These are phyloP conservation scores for Ennomos erosarius DNA, from an alignment of 2,888 invertebrate genomes.

Conservation along the genomic window DNA sequence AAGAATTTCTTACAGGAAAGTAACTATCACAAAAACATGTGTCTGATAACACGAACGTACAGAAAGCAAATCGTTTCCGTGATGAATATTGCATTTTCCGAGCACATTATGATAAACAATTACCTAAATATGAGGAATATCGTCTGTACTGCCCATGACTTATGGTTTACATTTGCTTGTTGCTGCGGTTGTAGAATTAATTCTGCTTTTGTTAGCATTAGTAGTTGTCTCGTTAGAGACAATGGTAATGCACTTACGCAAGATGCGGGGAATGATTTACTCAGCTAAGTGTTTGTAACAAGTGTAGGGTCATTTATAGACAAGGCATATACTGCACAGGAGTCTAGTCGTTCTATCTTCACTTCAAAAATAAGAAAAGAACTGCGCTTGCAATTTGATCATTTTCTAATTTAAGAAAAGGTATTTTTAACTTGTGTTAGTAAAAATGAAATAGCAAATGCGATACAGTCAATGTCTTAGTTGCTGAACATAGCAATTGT, in stretches of 20 bases:
- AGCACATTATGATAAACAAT: constrained; percentile 41
- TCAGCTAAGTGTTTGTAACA: constrained; percentile 9
- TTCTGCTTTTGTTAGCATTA: constrained; percentile 43
- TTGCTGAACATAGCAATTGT: too few species aligned
- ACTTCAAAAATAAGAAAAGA: too few species aligned
- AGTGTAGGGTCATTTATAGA: constrained; percentile 3
- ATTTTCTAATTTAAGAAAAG: too few species aligned
- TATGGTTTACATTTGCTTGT: constrained; percentile 38
- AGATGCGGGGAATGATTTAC: constrained; percentile 34
- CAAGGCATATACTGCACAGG: background rate
- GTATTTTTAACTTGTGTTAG: too few species aligned
- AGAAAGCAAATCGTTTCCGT: constrained; percentile 65
- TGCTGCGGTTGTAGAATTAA: constrained; percentile 33
- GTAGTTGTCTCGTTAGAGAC: constrained; percentile 46
- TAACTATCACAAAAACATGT: constrained; percentile 48
- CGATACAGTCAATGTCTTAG: too few species aligned
- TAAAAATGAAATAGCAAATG: too few species aligned
- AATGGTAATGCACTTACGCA: constrained; percentile 52
- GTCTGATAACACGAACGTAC: constrained; percentile 48
- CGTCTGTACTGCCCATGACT: constrained; percentile 21
- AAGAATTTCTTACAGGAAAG: constrained; percentile 23
- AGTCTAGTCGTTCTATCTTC: too few species aligned
- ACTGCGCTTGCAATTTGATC: too few species aligned
- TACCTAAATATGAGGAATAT: constrained; percentile 25
- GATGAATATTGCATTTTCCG: constrained; percentile 55